Base-by-base conservation (phyloP, 2,888 invertebrate species). In the Odontocolon sp. region DNA sequence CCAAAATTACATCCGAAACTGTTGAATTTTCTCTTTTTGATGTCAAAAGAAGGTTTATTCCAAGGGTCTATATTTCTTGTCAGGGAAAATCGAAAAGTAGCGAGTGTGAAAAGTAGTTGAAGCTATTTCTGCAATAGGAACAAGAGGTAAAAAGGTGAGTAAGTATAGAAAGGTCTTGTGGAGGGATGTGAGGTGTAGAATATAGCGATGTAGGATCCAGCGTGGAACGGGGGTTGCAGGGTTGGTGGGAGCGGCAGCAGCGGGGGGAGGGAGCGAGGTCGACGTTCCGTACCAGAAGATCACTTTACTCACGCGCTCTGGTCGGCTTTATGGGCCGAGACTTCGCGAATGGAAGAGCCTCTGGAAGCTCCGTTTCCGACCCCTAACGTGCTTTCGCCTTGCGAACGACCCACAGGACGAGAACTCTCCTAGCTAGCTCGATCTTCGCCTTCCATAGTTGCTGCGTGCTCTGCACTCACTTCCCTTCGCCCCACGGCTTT, bases 251-350 rank as follows among this genome's bases (percentile, higher is more conserved):
- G 66, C n/a, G n/a, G 42, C 66, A 76, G 77, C 77, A 78, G 72
- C 78, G 82, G 81, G 82, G 78, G 75, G 78, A 68, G 68, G 64
- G 72, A 68, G 68, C 63, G 70, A 71, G 72, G 68, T 77, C 77
- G 72, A 82, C 81, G 86, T 85, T 86, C 81, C 82, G 80, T 83
- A 80, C 81, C 79, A 83, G 81, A 83, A 82, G 83, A 83, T 81
- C 84, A 82, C 83, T 86, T 85, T 83, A 82, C 85, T 83, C 84
- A 84, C 83, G 85, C 85, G 83, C 82, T 80, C 82, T 85, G 84
- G 80, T 81, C 82, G 83, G 82, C 77, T 85, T 85, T 84, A 85
- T 84, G 85, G 84, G 82, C 81, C 86, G 84, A 81, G 83, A 84
- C 84, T 82, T 79, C 64, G 80, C 76, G 80, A 82, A 77, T 77